These are phyloP conservation scores for Muscicapa striata DNA, from an alignment of 2,797 vertebrate genomes.

Conservation along the genomic window DNA sequence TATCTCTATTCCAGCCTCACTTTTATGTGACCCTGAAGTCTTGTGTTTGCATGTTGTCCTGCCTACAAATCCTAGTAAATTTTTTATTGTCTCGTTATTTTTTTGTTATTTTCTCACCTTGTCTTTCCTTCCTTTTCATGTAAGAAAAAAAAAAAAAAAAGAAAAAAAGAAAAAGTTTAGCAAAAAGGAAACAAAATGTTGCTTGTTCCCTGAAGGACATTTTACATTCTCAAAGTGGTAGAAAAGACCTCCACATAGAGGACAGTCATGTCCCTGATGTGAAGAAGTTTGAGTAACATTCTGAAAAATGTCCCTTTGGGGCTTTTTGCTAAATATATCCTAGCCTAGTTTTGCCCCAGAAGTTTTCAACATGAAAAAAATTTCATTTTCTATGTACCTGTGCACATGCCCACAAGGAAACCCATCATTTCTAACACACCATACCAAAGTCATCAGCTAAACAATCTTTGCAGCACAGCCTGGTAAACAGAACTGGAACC, in stretches of 20 bases:
- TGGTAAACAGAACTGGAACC: neutral
- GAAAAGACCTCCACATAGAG: neutral
- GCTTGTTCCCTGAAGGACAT: neutral
- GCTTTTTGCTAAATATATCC: constrained; percentile 14
- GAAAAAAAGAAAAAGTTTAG: neutral
- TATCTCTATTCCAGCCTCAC: neutral
- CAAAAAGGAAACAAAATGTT: neutral
- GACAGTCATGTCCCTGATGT: neutral
- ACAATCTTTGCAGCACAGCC: neutral
- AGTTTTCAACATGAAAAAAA: neutral
- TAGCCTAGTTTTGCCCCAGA: neutral
- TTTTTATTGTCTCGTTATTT: neutral
- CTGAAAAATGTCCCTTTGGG: neutral
- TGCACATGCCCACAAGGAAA: neutral
- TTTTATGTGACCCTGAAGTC: neutral
- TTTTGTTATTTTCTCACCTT: neutral
- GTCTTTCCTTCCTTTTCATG: neutral
- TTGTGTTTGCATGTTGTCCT: neutral
- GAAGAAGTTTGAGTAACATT: neutral
- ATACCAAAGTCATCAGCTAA: neutral
- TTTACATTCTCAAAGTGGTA: neutral
- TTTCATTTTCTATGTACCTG: neutral
- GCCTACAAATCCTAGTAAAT: neutral
- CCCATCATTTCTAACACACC: neutral
- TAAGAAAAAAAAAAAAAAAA: neutral